A percentile compares a stretch with the other conserved stretches of the same genome.
These are phyloP conservation scores for Pelusios castaneus DNA, from an alignment of 2,113 vertebrate species.

Conservation along the genomic window DNA sequence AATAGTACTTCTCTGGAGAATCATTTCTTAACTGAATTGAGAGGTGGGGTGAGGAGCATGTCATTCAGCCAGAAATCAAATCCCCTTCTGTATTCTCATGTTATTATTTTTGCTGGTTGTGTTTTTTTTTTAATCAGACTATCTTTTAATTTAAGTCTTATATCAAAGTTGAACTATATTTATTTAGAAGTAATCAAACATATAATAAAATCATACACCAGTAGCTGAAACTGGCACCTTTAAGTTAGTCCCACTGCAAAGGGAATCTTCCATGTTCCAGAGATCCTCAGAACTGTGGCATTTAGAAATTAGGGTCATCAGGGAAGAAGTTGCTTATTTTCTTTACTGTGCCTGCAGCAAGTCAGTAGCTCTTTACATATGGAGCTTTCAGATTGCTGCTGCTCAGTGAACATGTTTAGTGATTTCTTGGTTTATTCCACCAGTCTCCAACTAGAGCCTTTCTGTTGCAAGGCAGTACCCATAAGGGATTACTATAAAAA, in stretches of 20 bases:
- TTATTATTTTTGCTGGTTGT: not conserved
- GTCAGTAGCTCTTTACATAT: slow-evolving; percentile 29
- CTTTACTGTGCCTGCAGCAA: slow-evolving; percentile 9
- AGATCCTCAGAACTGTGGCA: not conserved
- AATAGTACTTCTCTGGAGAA: not conserved
- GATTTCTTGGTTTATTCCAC: slow-evolving; percentile 67
- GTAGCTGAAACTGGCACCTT: not conserved
- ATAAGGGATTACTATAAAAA: slow-evolving; percentile 70
- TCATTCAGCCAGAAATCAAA: not conserved
- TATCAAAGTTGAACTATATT: not conserved
- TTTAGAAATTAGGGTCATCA: slow-evolving; percentile 24
- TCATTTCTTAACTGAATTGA: not conserved
- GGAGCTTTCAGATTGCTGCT: slow-evolving; percentile 56
- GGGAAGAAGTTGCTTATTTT: slow-evolving; percentile 14
- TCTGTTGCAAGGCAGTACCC: slow-evolving; percentile 57
- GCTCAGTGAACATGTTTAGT: not conserved
- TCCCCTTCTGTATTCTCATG: not conserved
- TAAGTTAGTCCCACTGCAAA: rapidly evolving
- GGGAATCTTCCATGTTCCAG: not conserved
- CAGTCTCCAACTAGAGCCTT: slow-evolving; percentile 62
- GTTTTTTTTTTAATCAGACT: not conserved
- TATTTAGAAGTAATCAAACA: not conserved
- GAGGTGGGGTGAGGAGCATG: not conserved
- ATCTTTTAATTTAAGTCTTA: not conserved
- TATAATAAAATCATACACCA: not conserved